Conservation (phyloP, 2,797 vertebrate genomes). For the Adrianichthys oophorus region DNA sequence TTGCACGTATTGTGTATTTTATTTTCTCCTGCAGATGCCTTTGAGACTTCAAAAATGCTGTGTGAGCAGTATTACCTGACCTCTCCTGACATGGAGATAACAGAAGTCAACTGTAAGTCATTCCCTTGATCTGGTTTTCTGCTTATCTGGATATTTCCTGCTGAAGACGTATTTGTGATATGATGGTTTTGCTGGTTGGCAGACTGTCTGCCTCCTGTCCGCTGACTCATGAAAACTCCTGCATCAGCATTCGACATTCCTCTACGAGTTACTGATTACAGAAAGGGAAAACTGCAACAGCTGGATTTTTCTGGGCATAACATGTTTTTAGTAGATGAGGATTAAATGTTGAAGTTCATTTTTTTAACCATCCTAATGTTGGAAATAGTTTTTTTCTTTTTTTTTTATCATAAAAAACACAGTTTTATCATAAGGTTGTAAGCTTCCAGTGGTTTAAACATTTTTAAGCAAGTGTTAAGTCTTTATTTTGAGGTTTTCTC, state of each 20-base stretch:
- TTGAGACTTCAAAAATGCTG: constrained; percentile 89
- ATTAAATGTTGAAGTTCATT: no score
- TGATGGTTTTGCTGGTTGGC: neutral
- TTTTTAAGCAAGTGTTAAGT: no score
- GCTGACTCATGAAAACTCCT: constrained; percentile 11
- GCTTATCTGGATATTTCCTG: constrained; percentile 3
- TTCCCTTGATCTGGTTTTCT: neutral
- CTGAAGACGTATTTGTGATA: neutral
- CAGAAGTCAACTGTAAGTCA: constrained; percentile 89
- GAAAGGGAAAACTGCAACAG: no score
- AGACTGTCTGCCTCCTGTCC: constrained; percentile 24
- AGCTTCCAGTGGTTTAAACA: no score
- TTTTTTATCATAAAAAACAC: no score
- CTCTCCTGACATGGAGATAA: constrained; percentile 91
- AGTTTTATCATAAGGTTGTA: no score
- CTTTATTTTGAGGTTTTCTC: no score
- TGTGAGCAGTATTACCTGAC: constrained; percentile 98
- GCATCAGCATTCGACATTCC: constrained; percentile 8
- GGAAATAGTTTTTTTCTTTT: no score
- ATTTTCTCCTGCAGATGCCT: constrained; percentile 84
- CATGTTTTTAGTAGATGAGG: no score
- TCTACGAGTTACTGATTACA: neutral
- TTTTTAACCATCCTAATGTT: no score
- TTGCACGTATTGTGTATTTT: constrained; percentile 3
- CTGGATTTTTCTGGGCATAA: no score